phyloP scores from a whole-genome alignment of 37 sponge, comb jelly and placozoan genomes.

The Agelas oroides region DNA sequence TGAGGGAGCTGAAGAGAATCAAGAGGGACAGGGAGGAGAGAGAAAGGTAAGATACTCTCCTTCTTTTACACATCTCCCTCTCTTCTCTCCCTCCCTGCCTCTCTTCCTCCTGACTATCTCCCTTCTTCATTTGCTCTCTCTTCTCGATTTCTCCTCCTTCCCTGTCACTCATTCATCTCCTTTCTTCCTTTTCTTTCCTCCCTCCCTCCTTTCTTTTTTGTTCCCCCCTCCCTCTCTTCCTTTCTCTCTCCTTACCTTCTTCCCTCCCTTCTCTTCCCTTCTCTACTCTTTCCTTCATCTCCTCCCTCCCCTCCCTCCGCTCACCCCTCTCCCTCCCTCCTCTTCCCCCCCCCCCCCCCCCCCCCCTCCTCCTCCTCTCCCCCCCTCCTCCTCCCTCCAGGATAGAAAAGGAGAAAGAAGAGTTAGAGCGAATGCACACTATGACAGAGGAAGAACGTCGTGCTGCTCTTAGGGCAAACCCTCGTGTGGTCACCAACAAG shows the following conservation, averaged over 20 bases:
- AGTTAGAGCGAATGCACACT: conserved; percentile 87
- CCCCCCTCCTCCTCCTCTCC: too few species aligned
- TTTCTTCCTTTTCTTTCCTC: not conserved
- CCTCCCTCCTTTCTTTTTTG: not conserved
- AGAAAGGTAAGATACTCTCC: conserved; percentile 86
- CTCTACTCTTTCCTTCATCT: too few species aligned
- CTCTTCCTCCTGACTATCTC: too few species aligned
- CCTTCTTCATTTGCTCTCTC: not conserved
- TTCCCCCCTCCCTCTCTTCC: too few species aligned
- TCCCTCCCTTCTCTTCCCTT: not conserved
- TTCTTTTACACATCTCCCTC: too few species aligned
- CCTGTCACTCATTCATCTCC: too few species aligned
- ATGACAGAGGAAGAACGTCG: conserved; percentile 94
- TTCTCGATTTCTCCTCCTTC: not conserved
- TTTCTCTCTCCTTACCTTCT: too few species aligned
- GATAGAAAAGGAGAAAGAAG: conserved; percentile 81
- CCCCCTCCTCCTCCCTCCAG: conserved; percentile 24
- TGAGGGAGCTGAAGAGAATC: conserved; percentile 94
- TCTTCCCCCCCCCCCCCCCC: not conserved
- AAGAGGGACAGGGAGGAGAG: conserved; percentile 95
- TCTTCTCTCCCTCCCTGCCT: not conserved
- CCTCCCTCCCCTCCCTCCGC: too few species aligned
- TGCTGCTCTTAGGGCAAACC: conserved; percentile 64
- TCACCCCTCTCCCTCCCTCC: not conserved
- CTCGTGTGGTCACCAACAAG: conserved; percentile 81